Base-by-base conservation (phyloP, 1,140 invertebrate genomes). In the Muscidifurax raptorellus region DNA sequence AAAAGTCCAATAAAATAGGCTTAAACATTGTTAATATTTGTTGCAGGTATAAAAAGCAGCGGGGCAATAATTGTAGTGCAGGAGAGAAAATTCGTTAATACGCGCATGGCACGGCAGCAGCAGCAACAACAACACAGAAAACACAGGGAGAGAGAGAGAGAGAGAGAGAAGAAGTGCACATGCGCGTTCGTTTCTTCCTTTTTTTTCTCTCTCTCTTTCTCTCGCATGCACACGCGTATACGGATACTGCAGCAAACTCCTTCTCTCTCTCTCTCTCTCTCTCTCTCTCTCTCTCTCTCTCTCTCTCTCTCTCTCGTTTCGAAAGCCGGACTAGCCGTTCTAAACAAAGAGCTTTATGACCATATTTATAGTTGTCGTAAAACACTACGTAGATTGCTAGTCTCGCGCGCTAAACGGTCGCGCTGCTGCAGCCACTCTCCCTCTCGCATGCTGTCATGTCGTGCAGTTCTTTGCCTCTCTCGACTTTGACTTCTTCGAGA, bases 341-440 rank as follows among this genome's bases (percentile, higher is more conserved):
- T 91, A 91, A 91, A 91, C 90, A 90, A 91, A 91, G 90, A 91
- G 89, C 88, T 91, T 91, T 91, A 90, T 89, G 87, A 85, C 86
- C 89, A 89, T 91, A 91, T 91, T 91, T 91, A 91, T 91, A 91
- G 90, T 90, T 91, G 89, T 91, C 90, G 88, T 91, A 90, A 91
- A 91, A 91, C 89, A 90, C 90, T 90, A 91, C 87, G 32, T n/a
- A 80, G 77, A 80, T 80, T 80, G 59, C 90, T 88, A 90, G 90
- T 89, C 89, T 89, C 84, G 83, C 83, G 83, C 86, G 80, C 67
- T 87, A 80, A 80, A 80, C 59, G 64, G 59, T 67, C 59, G 28
- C 77, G 32, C 47, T 25, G 74, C 52, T 82, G 32, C 47, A 27
- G 74, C 52, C 85, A 67, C 67, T 83, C 78, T 85, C 83, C 12